Base-by-base conservation (phyloP, 2,888 invertebrate genomes). In the Sarcophaga variegata region DNA sequence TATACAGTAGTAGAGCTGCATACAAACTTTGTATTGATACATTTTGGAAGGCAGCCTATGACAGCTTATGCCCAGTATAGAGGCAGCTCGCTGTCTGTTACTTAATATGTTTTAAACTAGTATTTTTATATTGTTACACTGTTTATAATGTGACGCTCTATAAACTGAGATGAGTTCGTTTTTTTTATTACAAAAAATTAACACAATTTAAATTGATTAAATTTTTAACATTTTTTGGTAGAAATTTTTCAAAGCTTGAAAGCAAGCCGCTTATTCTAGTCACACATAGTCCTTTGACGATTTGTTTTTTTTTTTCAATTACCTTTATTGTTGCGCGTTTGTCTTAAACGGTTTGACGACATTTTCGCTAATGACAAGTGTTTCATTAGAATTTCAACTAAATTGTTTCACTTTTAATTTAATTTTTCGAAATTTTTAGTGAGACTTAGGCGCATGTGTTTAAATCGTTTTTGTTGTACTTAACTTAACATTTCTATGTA, bases 241-340 rank as follows among this genome's bases (percentile, higher is more conserved):
- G 54, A 54, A 4, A 49, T 49, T 14, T 49, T 49, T 49, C 14
- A 37, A 37, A 8, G 37, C 37, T 37, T 37, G 2, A 2, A 37
- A 37, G 54, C 17, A 54, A 12, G 0, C 3, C 54, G 4, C 14
- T 54, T 37, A 37, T 37, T 54, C 17, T 14, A 54, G 1, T 45
- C 10, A 62, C 49, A 20, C 11, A 4, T 70, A 20, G 20, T 70
- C 25, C 59, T 17, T n/a, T 37, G 62, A 22, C 45, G 20, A 49
- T 60, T 47, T 69, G 17, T 77, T 25, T 72, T 37, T 62, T 62
- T 27, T 37, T 25, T 64, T 14, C 54, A 71, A 78, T 86, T 84
- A 87, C 86, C 86, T 83, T 75, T 71, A 59, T 66, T 71, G 37
- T 27, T 75, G 62, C 79, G 67, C 47, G 66, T 59, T 79, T 76